Evolutionary conservation across 2,888 invertebrate genomes (phyloP), one percentile per base, ranked within the genome.

Genomic region (Amiota minor): DNA sequence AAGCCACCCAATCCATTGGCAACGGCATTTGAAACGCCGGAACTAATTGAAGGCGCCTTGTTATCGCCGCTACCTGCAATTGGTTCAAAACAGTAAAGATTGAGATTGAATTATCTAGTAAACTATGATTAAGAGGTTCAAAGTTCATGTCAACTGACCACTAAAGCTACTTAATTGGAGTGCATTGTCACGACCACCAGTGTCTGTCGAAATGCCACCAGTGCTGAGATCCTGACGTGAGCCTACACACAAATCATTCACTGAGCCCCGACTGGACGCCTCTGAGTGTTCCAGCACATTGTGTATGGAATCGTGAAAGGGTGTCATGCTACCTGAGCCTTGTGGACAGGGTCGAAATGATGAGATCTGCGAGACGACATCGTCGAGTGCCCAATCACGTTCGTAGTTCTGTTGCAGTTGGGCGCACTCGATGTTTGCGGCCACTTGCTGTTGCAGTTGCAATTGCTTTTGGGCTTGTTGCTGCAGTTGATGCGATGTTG

Each of bases 391-490:
- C 88, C 88, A 90, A 77, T 90, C 90, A 12, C 89, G 87, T 71
- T 90, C 90, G 74, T 90, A 90, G 74, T 90, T 88, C 75, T 89
- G 87, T 75, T 91, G 90, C 69, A 87, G 87, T 84, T 91, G 91
- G 73, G 90, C 91, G 70, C 88, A 88, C 80, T 94, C 94, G 78
- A 93, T 93, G 88, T 93, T 93, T 56, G 94, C 93, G 12, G 93
- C 92, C 87, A 93, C 92, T 2, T 88, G 88, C 53, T 88, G 87
- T 67, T 88, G 87, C 0, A 88, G 86, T 65, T 83, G 71, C 61
- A 85, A 86, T 8, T 81, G 82, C 35, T 35, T 35, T 75, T 82
- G 82, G 56, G 80, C 80, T 9, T 77, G 76, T 46, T 77, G 81
- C 74, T 61, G 89, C 84, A 69, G 89, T 82, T 78, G 89, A 86